phyloP scores from a whole-genome alignment of 2,888 invertebrate species.

The Matsumyia berberina region DNA sequence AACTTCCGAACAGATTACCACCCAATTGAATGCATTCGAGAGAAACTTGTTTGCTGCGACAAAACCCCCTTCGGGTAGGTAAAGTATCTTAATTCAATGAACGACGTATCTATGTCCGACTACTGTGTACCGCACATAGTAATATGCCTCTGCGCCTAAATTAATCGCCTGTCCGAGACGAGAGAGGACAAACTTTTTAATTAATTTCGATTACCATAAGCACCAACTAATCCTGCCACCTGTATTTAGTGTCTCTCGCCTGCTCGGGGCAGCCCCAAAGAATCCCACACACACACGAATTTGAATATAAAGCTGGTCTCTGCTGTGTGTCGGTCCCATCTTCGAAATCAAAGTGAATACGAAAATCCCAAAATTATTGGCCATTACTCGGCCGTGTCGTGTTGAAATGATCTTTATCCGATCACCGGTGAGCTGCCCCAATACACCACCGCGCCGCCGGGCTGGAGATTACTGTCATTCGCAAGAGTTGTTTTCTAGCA shows the following conservation, averaged over 20 bases:
- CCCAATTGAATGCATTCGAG: conserved; percentile 57
- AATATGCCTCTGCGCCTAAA: conserved; percentile 11
- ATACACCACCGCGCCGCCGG: background rate
- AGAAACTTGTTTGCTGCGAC: conserved; percentile 53
- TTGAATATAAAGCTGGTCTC: conserved; percentile 18
- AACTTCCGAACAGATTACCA: conserved; percentile 58
- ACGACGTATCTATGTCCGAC: background rate
- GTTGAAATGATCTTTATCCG: conserved; percentile 75
- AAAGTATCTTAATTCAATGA: conserved; percentile 42
- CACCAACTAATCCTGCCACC: conserved; percentile 74
- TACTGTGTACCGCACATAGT: too few species aligned
- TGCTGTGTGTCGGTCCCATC: conserved; percentile 47
- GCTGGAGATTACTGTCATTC: conserved; percentile 67
- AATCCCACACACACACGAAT: conserved; percentile 59
- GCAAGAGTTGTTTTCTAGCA: conserved; percentile 73
- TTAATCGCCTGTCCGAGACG: conserved; percentile 40
- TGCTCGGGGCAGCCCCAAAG: background rate
- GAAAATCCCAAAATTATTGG: conserved; percentile 72
- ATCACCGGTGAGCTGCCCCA: conserved; percentile 42
- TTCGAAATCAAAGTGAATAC: conserved; percentile 66
- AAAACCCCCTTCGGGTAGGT: conserved; percentile 18
- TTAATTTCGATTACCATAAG: conserved; percentile 76
- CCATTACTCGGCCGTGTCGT: conserved; percentile 69
- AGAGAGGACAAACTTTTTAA: conserved; percentile 70
- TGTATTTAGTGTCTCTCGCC: conserved; percentile 35